Percentiles rank a stretch among this genome's conserved stretches.
phyloP scores from a whole-genome alignment of 92 coral and sea anemone species.

The Phenganax marumi region DNA sequence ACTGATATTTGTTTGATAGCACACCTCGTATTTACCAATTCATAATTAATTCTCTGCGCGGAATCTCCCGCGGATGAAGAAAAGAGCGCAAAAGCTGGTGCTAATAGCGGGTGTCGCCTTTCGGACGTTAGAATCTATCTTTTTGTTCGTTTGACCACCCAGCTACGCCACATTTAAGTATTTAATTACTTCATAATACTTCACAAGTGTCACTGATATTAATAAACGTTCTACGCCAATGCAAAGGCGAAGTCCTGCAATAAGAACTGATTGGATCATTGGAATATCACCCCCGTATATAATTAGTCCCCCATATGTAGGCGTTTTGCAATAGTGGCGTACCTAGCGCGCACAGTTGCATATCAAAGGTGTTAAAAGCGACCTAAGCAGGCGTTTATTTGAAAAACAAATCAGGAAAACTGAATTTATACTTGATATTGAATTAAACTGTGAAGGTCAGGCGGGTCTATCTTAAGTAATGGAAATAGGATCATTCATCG shows the following conservation, averaged over 20 bases:
- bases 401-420: conserved; percentile 16
- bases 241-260: background rate
- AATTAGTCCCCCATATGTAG: too few species aligned
- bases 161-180: conserved; percentile 11
- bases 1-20: conserved; percentile 1
- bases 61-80: conserved; percentile 23
- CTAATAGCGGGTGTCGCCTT: conserved; percentile 43
- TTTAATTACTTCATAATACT: conserved; percentile 23
- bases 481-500: conserved; percentile 35
- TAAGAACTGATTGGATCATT: background rate
- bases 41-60: background rate
- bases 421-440: background rate
- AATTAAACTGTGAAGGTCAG: conserved; percentile 26
- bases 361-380: conserved; percentile 40
- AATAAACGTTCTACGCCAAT: background rate
- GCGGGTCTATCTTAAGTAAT: background rate
- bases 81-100: conserved; percentile 23
- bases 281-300: too few species aligned
- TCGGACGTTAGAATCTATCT: conserved; percentile 25
- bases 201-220: conserved; percentile 25
- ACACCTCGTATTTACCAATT: conserved; percentile 32
- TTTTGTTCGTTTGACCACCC: conserved; percentile 32
- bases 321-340: background rate
- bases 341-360: conserved; percentile 1
- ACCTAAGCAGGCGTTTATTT: conserved; percentile 43